Evolutionary conservation across 2,888 invertebrate genomes (phyloP), one percentile per base, ranked within the genome.

Genomic region (Lymantria dispar): DNA sequence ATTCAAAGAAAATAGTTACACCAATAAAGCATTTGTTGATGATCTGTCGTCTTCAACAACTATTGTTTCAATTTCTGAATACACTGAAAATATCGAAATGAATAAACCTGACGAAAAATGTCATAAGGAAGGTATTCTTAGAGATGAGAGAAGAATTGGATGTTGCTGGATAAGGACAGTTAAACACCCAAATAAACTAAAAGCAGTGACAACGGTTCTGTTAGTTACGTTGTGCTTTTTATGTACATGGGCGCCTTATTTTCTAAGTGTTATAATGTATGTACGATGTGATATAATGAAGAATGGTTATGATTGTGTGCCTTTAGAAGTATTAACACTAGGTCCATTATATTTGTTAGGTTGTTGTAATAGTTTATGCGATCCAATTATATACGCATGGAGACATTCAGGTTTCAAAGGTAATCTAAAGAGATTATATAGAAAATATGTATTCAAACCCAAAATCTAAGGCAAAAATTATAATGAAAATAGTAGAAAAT

Each of bases 301-400:
- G 10, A 78, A 82, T 33, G 85, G 85, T 3, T 76, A 78, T 45
- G 80, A 80, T 50, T 93, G 93, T 62, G 81, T 90, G 41, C 84
- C 81, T 5, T 61, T 93, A 59, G 85, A 86, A 47, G 73, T 92
- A 10, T 81, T 93, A 33, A 92, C 93, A 14, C 87, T 93, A 8
- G 92, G 92, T 43, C 93, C 93, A 0, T 73, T 94, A 41, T 92
- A 92, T 13, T 88, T 93, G 51, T 75, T 94, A 47, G 93, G 93
- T 0, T 89, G 90, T 40, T 76, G 83, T 39, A 93, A 93, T 62
- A 93, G 93, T 59, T 68, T 94, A 14, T 78, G 93, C 15, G 93
- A 93, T 73, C 94, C 94, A 0, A 66, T 94, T 10, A 93, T 94
- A 52, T 94, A 93, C 64, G 93, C 93, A 0, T 94, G 93, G 93